Conservation (phyloP, 2,888 invertebrate species). For the Anthrax anthrax region DNA sequence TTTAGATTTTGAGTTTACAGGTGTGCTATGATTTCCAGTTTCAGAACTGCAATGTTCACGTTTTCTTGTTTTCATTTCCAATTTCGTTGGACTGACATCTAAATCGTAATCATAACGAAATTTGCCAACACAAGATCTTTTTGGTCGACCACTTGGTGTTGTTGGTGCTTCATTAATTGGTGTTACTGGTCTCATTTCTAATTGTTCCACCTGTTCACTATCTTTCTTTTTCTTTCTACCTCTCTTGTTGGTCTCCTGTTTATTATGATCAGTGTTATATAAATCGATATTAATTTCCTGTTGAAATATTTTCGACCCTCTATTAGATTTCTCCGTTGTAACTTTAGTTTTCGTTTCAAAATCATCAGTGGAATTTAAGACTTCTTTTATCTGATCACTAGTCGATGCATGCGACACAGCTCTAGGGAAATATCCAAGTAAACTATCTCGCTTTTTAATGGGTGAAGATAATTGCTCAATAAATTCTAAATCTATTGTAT, state of each 20-base stretch:
- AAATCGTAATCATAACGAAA: slow-evolving; percentile 27
- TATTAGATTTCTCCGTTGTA: neutral
- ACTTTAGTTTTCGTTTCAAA: neutral
- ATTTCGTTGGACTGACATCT: slow-evolving; percentile 19
- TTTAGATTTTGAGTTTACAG: no score
- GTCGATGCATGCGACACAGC: slow-evolving; percentile 19
- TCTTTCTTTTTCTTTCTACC: no score
- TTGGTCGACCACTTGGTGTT: slow-evolving; percentile 17
- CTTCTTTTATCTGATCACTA: neutral
- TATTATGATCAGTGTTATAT: no score
- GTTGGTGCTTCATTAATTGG: neutral
- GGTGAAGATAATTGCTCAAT: slow-evolving; percentile 42
- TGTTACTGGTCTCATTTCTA: neutral
- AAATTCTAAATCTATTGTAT: slow-evolving; percentile 28
- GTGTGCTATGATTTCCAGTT: no score
- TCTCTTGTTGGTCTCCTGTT: no score
- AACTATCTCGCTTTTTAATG: slow-evolving; percentile 43
- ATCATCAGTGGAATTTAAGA: slow-evolving; percentile 1
- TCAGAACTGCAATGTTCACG: neutral
- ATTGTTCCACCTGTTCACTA: neutral
- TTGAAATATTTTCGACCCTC: no score
- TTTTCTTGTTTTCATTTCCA: slow-evolving; percentile 6
- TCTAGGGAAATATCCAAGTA: slow-evolving; percentile 46
- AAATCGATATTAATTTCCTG: no score
- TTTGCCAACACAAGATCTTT: slow-evolving; percentile 25